Percentiles rank a stretch among this genome's conserved stretches.
Evolutionary conservation across 1,140 invertebrate genomes (phyloP).

Genomic region (Harpegnathos saltator): DNA sequence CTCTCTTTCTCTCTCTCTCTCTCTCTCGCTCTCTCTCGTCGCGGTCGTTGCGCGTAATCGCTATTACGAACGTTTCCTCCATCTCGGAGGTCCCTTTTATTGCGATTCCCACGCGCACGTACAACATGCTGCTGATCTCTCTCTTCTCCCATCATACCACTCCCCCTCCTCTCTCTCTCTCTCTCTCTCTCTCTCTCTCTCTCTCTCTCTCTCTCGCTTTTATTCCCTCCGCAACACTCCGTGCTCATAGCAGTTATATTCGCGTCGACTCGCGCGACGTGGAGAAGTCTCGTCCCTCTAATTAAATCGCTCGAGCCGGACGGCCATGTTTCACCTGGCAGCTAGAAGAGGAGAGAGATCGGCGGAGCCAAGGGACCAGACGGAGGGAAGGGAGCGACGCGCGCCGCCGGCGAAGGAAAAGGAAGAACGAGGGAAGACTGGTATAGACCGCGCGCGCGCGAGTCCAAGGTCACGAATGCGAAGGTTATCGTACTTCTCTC

Average conservation of each 20-base stretch:
- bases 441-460: constrained; percentile 53
- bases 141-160: too few relatives aligned
- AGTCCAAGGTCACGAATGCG: constrained; percentile 82
- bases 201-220: background rate
- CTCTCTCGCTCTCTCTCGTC: too few relatives aligned
- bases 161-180: background rate
- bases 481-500: constrained; percentile 80
- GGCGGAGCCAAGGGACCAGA: background rate
- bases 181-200: background rate
- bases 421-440: constrained; percentile 14
- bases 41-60: constrained; percentile 26
- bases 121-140: background rate
- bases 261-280: constrained; percentile 28
- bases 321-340: constrained; percentile 74
- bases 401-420: constrained; percentile 46
- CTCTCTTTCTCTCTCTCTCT: too few relatives aligned
- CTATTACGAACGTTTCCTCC: constrained; percentile 41
- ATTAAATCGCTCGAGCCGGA: constrained; percentile 64
- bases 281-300: constrained; percentile 64
- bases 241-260: constrained; percentile 24
- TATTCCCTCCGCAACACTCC: background rate
- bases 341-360: constrained; percentile 35
- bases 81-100: constrained; percentile 39
- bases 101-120: constrained; percentile 31
- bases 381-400: constrained; percentile 43